A percentile compares a stretch with the other conserved stretches of the same genome.
phyloP scores from a whole-genome alignment of 30 jellyfish, hydroid and myxozoan genomes.

The Clytia hemisphaerica region DNA sequence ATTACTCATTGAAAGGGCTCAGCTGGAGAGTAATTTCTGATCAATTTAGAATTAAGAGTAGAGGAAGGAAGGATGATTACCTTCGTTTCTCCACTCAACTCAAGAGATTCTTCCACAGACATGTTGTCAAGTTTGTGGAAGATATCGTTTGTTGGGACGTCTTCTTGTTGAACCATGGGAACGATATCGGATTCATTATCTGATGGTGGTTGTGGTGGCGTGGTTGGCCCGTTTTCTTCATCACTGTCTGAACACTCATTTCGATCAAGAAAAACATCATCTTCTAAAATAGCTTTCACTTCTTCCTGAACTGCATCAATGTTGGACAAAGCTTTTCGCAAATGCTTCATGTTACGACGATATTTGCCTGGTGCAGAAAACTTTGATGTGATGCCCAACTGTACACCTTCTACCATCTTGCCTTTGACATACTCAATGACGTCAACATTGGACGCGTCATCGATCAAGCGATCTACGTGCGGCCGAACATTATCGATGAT shows the following conservation, averaged over 20 bases:
- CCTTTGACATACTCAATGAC: constrained; percentile 74
- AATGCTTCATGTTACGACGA: constrained; percentile 65
- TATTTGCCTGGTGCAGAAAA: constrained; percentile 90
- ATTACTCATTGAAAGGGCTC: too few species aligned
- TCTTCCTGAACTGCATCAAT: constrained; percentile 47
- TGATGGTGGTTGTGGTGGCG: neutral
- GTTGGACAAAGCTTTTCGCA: constrained; percentile 28
- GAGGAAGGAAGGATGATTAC: too few species aligned
- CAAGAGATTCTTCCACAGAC: too few species aligned
- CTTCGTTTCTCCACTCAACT: too few species aligned
- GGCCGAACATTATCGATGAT: constrained; percentile 45
- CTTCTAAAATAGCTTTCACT: constrained; percentile 38
- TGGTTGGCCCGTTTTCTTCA: neutral
- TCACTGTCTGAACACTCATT: neutral
- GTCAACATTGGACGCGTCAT: constrained; percentile 56
- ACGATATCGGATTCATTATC: constrained; percentile 32
- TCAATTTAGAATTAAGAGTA: too few species aligned
- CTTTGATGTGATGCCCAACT: constrained; percentile 60
- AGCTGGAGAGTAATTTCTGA: too few species aligned
- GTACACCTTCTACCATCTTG: constrained; percentile 39
- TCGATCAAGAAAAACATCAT: neutral
- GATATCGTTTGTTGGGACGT: constrained; percentile 3
- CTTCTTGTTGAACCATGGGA: neutral
- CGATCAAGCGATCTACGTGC: constrained; percentile 35
- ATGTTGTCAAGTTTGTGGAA: constrained; percentile 9